Evolutionary conservation across 2,113 vertebrate genomes (phyloP).

Genomic region (Hiodon alosoides): DNA sequence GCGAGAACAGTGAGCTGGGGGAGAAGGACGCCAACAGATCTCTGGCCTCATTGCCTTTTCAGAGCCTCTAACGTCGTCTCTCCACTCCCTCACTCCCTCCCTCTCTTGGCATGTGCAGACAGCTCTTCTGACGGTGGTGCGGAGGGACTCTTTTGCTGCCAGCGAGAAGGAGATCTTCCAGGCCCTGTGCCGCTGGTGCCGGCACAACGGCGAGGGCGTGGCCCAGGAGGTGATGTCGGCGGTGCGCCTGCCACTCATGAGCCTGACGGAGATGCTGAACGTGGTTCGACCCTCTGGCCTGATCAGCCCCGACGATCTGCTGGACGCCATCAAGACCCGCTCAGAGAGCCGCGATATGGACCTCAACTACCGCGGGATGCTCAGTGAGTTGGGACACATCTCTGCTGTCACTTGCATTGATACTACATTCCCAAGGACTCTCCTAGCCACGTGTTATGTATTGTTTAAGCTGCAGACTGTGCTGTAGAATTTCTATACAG

Average conservation of each 20-base stretch:
- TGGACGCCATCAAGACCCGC: conserved; percentile 94
- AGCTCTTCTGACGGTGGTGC: conserved; percentile 82
- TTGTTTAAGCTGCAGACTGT: too few relatives aligned
- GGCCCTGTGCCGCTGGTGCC: conserved; percentile 89
- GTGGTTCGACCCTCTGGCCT: conserved; percentile 86
- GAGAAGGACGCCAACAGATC: too few relatives aligned
- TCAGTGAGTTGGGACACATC: conserved; percentile 70
- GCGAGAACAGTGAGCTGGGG: background rate
- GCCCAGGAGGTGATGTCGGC: conserved; percentile 85
- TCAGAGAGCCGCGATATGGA: conserved; percentile 98
- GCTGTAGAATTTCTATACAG: too few relatives aligned
- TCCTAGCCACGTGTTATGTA: too few relatives aligned
- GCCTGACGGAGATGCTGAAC: conserved; percentile 89
- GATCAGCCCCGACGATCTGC: conserved; percentile 86
- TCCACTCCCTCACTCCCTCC: background rate
- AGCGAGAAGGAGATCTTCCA: conserved; percentile 94
- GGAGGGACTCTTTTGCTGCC: conserved; percentile 88
- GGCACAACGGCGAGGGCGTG: conserved; percentile 77
- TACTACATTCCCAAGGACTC: too few relatives aligned
- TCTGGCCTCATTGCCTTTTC: too few relatives aligned
- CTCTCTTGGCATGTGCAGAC: conserved; percentile 52
- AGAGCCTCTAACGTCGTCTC: too few relatives aligned
- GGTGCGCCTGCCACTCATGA: conserved; percentile 92
- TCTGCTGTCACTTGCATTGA: too few relatives aligned
- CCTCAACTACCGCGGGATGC: conserved; percentile 95